Evolutionary conservation across 2,888 invertebrate species (phyloP), one percentile per base, ranked within the genome.

Genomic region (Pachliopta kotzebuea): DNA sequence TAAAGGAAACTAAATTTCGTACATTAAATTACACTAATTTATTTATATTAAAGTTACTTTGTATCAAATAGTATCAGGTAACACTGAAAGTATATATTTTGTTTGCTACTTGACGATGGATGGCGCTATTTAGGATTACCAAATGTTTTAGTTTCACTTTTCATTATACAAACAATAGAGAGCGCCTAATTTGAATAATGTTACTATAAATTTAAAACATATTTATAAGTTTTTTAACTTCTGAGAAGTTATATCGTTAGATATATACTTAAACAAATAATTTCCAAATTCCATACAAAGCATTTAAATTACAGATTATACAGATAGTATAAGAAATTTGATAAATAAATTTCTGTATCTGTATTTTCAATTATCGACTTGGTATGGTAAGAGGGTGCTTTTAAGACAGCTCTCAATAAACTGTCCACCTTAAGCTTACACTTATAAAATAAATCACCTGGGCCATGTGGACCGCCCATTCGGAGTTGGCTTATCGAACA

Each of bases 401-500:
- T 45, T 23, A 29, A 20, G 21, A 62, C 45, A 63, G 69, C 49
- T 66, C 69, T 67, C 49, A 24, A 52, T 68, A 70, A 63, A 66
- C 29, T 70, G 71, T 69, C 60, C 65, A 58, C 31, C 42, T 63
- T 56, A 54, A 45, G 53, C 76, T 76, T 72, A 76, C 75, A 79
- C 77, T 78, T 81, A 81, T 81, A 76, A 83, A 83, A 88, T 86
- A 88, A 88, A 88, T 89, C 83, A 86, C 81, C 77, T 76, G 78
- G 74, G 70, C 78, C 79, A 80, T 77, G 81, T 70, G 78, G 86
- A 81, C 86, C 86, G 85, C 87, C 88, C 86, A 88, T 87, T 86
- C 78, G 75, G 85, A 82, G 75, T 75, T 75, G 75, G 73, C 76
- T 87, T 89, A 89, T 89, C 88, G 84, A 86, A 86, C 77, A 77